phyloP scores from a whole-genome alignment of 2,797 vertebrate species.

The Apodemus agrarius region DNA sequence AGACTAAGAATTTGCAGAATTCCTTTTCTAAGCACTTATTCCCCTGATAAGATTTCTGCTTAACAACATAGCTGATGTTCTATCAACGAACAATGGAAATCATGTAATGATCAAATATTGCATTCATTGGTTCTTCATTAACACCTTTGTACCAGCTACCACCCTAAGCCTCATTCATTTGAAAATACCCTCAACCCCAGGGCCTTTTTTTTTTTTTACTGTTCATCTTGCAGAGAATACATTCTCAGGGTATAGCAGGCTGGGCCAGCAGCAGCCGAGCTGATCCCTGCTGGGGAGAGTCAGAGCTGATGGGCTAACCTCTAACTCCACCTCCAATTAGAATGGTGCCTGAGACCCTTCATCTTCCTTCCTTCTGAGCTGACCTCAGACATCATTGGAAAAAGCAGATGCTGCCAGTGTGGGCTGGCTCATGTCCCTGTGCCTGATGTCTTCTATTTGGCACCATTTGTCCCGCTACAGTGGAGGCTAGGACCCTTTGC shows the following conservation, averaged over 20 bases:
- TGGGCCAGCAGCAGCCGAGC: neutral
- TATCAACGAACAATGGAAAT: neutral
- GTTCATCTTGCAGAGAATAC: neutral
- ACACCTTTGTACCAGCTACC: neutral
- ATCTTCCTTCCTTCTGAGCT: neutral
- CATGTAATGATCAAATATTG: neutral
- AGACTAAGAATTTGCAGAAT: slow-evolving; percentile 29
- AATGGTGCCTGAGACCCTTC: neutral
- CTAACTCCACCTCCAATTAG: neutral
- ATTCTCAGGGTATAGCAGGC: neutral
- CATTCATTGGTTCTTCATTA: neutral
- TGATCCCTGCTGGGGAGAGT: neutral
- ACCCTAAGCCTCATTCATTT: neutral
- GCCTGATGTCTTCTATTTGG: neutral
- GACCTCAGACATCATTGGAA: neutral
- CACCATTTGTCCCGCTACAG: neutral
- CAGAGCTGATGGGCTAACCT: neutral
- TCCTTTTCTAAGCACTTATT: neutral
- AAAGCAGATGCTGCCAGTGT: neutral
- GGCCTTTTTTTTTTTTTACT: neutral
- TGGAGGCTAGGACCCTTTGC: neutral
- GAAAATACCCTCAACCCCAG: neutral
- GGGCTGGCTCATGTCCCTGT: neutral
- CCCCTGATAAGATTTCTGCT: neutral
- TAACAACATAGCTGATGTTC: neutral